Evolutionary conservation across 2,888 invertebrate genomes (phyloP), one percentile per base, ranked within the genome.

Genomic region (Thera obeliscata): DNA sequence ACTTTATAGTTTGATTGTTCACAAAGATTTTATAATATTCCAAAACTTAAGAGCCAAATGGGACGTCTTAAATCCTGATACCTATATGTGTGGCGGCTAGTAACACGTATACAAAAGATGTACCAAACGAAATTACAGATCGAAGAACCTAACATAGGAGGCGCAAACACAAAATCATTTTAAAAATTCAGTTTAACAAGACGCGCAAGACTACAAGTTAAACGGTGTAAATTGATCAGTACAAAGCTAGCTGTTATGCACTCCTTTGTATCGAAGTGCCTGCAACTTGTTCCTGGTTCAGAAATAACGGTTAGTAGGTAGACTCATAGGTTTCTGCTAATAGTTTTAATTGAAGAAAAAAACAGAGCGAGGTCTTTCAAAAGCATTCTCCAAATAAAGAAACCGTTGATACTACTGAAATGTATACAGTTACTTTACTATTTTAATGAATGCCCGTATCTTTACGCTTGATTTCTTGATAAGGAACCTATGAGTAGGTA

Each of bases 171-270:
- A 22, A 22, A 22, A 22, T 22, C 22, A 22, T 22, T 22, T 22
- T 22, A 22, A 22, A 22, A 22, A 22, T 22, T 22, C 22, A 22
- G 22, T 22, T 22, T 22, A 22, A 22, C 22, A 48, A 54, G 58
- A 69, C 66, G 66, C 67, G 62, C 11, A 73, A 78, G 75, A 79
- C 74, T 76, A 73, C 64, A 36, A 50, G 73, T 75, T 74, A 65
- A 71, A 74, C 71, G 64, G 72, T 78, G 77, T 82, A 77, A 80
- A 81, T 79, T 78, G 77, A 78, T 77, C 75, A 77, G 75, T 80
- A 76, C 77, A 83, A 84, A 78, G 78, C 79, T 71, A 77, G 77
- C 78, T 78, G 76, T 78, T 76, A 71, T 78, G 78, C 74, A 76
- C 80, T 76, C 73, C 77, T 79, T 82, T 79, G 74, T 72, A 66